A percentile compares a stretch with the other conserved stretches of the same genome.
Conservation (phyloP, 2,113 vertebrate species). For the Circaetus gallicus region DNA sequence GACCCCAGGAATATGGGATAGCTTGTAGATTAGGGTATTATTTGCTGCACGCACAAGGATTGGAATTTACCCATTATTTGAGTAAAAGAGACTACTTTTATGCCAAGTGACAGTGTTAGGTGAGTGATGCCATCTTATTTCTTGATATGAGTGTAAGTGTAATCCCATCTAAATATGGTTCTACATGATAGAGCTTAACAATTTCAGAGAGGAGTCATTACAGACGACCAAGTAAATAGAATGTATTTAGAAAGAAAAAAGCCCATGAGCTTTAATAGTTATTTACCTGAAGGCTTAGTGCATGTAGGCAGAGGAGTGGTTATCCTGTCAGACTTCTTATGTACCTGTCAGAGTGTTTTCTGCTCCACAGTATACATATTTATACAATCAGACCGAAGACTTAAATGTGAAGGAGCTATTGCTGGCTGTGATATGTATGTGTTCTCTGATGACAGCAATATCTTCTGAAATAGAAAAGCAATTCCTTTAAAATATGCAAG, state of each 20-base stretch:
- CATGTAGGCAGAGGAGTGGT: conserved; percentile 2
- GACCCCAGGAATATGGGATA: background rate
- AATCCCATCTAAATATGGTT: background rate
- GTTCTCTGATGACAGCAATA: background rate
- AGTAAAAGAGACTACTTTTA: background rate
- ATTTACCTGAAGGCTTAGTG: background rate
- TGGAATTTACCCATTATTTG: background rate
- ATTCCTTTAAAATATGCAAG: background rate
- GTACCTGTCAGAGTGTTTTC: conserved; percentile 17
- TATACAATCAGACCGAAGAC: conserved; percentile 2
- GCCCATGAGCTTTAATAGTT: background rate
- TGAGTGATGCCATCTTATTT: conserved; percentile 4
- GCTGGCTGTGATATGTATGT: background rate
- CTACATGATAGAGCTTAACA: background rate
- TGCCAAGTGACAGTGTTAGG: background rate
- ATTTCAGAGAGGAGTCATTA: conserved; percentile 17
- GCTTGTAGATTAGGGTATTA: background rate
- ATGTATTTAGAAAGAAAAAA: background rate
- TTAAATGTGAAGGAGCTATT: background rate
- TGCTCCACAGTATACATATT: background rate
- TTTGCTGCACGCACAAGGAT: background rate
- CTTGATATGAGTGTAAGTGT: background rate
- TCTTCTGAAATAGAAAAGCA: background rate
- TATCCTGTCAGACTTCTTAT: conserved; percentile 22
- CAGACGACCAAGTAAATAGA: background rate